Percentiles rank a stretch among this genome's conserved stretches.
Conservation (phyloP, 2,113 vertebrate genomes). For the Phylloscopus trochilus region DNA sequence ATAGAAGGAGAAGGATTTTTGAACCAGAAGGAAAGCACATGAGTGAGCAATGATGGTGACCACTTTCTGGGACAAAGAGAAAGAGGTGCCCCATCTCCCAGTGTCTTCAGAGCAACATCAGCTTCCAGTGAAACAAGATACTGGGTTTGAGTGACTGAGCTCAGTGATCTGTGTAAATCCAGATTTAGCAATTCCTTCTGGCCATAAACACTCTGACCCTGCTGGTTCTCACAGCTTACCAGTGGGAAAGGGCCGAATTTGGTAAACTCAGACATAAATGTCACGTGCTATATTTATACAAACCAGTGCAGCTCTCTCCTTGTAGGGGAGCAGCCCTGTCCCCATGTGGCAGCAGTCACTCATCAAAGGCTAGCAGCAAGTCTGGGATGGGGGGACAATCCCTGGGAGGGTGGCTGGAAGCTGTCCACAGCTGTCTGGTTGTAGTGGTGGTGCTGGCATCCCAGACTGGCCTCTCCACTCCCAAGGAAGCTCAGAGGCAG, state of each 20-base stretch:
- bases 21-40: background rate
- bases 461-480: accelerated
- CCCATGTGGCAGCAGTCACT: background rate
- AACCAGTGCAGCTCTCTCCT: background rate
- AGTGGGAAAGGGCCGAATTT: conserved; percentile 27
- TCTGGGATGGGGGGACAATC: background rate
- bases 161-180: background rate
- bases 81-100: background rate
- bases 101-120: background rate
- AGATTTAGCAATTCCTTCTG: conserved; percentile 10
- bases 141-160: accelerated
- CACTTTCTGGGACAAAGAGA: background rate
- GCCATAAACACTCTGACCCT: background rate
- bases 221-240: conserved; percentile 12
- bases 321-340: background rate
- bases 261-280: conserved; percentile 1
- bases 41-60: accelerated
- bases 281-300: background rate
- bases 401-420: background rate
- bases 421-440: background rate
- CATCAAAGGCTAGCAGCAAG: background rate
- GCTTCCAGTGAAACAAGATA: background rate
- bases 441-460: background rate
- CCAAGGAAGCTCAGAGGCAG: background rate
- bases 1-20: background rate